Conservation (phyloP, 2,888 invertebrate genomes). For the Periphyllus acericola region DNA sequence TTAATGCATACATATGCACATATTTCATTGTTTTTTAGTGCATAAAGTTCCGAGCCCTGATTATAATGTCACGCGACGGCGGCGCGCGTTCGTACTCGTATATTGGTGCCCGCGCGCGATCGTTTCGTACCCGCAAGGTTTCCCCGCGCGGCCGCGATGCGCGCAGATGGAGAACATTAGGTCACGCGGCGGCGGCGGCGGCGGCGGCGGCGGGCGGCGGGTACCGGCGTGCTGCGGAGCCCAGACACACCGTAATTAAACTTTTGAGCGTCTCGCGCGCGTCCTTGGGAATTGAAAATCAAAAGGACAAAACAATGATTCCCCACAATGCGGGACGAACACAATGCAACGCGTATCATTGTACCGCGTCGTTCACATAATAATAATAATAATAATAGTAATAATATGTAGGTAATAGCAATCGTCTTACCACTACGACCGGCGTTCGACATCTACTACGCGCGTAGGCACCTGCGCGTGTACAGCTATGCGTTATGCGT, state of each 20-base stretch:
- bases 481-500: no score
- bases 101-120: neutral
- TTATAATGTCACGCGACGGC: no score
- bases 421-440: neutral
- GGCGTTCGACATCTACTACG: no score
- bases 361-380: no score
- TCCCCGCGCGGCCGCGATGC: neutral
- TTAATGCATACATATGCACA: neutral
- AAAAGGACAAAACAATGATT: neutral
- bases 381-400: no score
- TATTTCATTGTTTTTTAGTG: no score
- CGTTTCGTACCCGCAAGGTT: neutral
- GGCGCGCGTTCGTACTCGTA: no score
- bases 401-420: neutral
- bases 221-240: no score
- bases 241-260: slow-evolving; percentile 17
- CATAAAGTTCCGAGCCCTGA: no score
- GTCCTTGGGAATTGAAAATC: slow-evolving; percentile 4
- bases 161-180: neutral
- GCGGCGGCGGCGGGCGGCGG: no score
- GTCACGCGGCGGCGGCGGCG: no score
- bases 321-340: neutral
- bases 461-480: no score
- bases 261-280: neutral
- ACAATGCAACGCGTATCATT: neutral